Evolutionary conservation across 2,888 invertebrate genomes (phyloP).

Genomic region (Autographa gamma): DNA sequence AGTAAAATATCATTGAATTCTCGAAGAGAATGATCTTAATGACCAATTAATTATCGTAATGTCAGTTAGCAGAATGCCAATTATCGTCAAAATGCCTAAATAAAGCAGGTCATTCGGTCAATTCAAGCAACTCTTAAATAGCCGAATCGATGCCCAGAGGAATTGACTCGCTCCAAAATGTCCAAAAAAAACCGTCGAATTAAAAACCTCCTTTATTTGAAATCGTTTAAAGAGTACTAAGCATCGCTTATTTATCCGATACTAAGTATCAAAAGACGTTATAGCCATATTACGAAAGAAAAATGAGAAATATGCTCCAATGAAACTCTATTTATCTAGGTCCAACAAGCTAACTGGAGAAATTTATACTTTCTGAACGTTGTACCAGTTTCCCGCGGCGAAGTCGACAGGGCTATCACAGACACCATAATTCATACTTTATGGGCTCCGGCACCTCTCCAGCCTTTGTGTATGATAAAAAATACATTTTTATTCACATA

Average conservation of each 20-base stretch:
- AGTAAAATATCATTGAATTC: no score
- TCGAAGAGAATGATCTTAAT: no score
- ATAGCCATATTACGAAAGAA: not conserved
- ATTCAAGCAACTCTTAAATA: no score
- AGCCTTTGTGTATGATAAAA: slow-evolving; percentile 47
- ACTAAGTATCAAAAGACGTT: not conserved
- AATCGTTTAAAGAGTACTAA: no score
- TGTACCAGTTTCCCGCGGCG: slow-evolving; percentile 30
- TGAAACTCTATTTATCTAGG: slow-evolving; percentile 21
- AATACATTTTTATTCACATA: slow-evolving; percentile 34
- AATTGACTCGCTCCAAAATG: no score
- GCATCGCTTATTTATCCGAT: not conserved
- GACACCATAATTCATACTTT: slow-evolving; percentile 51
- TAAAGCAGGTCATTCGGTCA: no score
- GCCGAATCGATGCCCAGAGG: no score
- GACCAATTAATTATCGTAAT: no score
- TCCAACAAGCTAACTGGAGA: slow-evolving; percentile 25
- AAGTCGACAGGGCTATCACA: slow-evolving; percentile 54
- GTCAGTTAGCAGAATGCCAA: no score
- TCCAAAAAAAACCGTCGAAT: no score
- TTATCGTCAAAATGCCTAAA: no score
- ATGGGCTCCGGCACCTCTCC: slow-evolving; percentile 30
- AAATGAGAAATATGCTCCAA: not conserved
- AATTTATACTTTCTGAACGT: slow-evolving; percentile 1
- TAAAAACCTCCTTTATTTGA: no score